phyloP scores from a whole-genome alignment of 2,888 invertebrate genomes.

The Endomychus coccineus region DNA sequence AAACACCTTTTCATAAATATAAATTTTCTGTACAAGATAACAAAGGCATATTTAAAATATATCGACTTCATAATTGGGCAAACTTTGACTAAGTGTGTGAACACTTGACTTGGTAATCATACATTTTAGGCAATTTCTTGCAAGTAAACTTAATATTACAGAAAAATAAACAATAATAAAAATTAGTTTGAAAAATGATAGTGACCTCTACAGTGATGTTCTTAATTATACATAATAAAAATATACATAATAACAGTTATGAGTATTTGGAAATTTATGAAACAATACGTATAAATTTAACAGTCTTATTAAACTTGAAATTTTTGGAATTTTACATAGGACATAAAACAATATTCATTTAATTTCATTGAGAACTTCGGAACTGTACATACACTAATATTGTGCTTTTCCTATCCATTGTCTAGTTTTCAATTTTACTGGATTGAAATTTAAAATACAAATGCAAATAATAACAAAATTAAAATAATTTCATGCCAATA shows the following conservation, averaged over 20 bases:
- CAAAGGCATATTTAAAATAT: conserved; percentile 17
- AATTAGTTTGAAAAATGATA: conserved; percentile 11
- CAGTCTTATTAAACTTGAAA: conserved; percentile 25
- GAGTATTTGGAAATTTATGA: conserved; percentile 37
- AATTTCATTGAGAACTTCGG: too few relatives aligned
- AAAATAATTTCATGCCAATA: too few relatives aligned
- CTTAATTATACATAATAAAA: conserved; percentile 29
- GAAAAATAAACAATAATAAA: conserved; percentile 15
- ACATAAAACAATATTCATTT: too few relatives aligned
- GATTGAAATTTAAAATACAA: too few relatives aligned
- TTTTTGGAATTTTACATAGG: too few relatives aligned
- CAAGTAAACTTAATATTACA: conserved; percentile 11
- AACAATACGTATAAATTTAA: conserved; percentile 22
- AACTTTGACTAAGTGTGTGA: conserved; percentile 37
- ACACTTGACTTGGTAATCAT: conserved; percentile 38
- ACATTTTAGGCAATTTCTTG: conserved; percentile 33
- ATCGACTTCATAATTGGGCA: conserved; percentile 13
- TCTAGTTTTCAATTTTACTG: too few relatives aligned
- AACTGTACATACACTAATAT: too few relatives aligned
- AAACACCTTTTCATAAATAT: conserved; percentile 32
- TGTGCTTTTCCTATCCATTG: too few relatives aligned
- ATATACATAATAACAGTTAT: conserved; percentile 25
- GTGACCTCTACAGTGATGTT: conserved; percentile 22
- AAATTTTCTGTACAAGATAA: conserved; percentile 34
- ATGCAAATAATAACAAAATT: too few relatives aligned